These are phyloP conservation scores for Leistus spinibarbis DNA, from an alignment of 2,888 invertebrate species.

Conservation along the genomic window DNA sequence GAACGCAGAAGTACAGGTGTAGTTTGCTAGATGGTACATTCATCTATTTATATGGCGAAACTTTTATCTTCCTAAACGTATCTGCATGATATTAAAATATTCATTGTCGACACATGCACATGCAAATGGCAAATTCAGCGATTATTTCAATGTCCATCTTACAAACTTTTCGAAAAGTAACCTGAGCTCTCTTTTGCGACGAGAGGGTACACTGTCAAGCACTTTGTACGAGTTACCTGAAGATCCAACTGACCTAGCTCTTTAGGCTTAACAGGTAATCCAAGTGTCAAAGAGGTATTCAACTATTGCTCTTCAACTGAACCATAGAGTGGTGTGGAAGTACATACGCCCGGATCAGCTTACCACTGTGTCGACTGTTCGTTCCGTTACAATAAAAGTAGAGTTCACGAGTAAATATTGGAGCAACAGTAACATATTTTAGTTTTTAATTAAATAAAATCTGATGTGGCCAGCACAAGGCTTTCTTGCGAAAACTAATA, in stretches of 20 bases:
- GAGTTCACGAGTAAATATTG: background rate
- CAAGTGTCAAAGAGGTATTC: background rate
- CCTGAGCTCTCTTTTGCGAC: background rate
- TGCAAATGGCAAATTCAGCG: no score
- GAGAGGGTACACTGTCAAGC: background rate
- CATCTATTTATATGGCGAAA: background rate
- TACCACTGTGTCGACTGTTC: background rate
- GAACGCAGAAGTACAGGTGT: background rate
- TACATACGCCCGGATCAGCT: background rate
- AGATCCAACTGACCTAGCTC: background rate
- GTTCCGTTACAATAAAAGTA: background rate
- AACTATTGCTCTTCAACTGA: background rate
- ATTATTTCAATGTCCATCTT: no score
- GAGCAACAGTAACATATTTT: no score
- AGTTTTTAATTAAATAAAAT: no score
- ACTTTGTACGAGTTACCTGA: background rate
- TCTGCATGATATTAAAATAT: background rate
- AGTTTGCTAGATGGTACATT: background rate
- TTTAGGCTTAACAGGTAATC: background rate
- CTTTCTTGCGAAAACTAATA: no score
- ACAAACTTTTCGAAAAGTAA: no score
- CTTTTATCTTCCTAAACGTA: background rate
- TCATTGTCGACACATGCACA: background rate
- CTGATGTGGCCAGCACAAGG: no score
- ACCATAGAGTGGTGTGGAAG: background rate